Evolutionary conservation across 2,888 invertebrate genomes (phyloP).

Genomic region (Polyommatus iphigenia): DNA sequence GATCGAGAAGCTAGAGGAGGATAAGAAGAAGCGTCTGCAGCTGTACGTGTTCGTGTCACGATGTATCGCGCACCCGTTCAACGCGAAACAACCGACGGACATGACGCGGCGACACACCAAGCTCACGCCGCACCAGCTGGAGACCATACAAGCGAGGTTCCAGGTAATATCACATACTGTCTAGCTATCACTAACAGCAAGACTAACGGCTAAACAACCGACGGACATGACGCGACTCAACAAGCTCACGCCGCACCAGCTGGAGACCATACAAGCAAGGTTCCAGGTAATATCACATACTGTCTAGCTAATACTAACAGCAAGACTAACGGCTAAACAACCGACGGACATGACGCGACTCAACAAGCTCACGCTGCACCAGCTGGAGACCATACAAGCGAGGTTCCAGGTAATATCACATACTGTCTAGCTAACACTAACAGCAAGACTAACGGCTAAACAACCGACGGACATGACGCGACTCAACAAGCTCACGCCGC

Average conservation of each 20-base stretch:
- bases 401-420: slow-evolving; percentile 89
- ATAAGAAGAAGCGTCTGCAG: slow-evolving; percentile 95
- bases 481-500: slow-evolving; percentile 96
- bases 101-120: slow-evolving; percentile 98
- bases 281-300: slow-evolving; percentile 86
- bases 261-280: slow-evolving; percentile 95
- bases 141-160: slow-evolving; percentile 96
- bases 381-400: slow-evolving; percentile 95
- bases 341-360: slow-evolving; percentile 99
- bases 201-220: slow-evolving; percentile 91
- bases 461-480: slow-evolving; percentile 99
- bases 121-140: slow-evolving; percentile 96
- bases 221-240: slow-evolving; percentile 98
- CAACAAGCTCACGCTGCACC: slow-evolving; percentile 97
- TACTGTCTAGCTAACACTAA: too few relatives aligned
- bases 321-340: slow-evolving; percentile 87
- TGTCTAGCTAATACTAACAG: too few relatives aligned
- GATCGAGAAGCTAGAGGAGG: slow-evolving; percentile 97
- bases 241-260: slow-evolving; percentile 97
- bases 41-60: slow-evolving; percentile 99
- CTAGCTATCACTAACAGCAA: too few relatives aligned
- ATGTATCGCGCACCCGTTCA: slow-evolving; percentile 99
- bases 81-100: slow-evolving; percentile 99
- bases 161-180: slow-evolving; percentile 81
- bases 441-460: slow-evolving; percentile 82